Base-by-base conservation (phyloP, 2,797 vertebrate genomes). In the Amazona finschi region DNA sequence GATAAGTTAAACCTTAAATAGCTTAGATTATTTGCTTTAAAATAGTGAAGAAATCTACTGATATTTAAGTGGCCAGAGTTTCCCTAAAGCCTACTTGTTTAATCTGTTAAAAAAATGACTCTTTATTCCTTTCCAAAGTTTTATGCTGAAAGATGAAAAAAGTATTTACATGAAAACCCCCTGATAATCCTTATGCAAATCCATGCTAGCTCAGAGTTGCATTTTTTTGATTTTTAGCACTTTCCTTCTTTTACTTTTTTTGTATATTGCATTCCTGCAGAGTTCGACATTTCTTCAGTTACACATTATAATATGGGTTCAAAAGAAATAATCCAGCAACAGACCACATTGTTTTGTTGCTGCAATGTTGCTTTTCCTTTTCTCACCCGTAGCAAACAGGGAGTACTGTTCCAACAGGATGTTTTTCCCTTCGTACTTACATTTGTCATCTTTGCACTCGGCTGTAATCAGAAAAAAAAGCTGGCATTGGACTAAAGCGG, bases 401-500 rank as follows among this genome's bases (percentile, higher is more conserved):
- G 90, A 95, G 85, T 85, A 49, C 89, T 96, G 83, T 95, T 96
- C 87, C 89, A 95, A 89, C 93, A 94, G 94, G 94, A 95, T 85
- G 87, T 90, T 95, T 93, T 96, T 39, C 52, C 71, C 85, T 95
- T 90, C 93, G 70, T 95, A 74, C 66, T 89, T 89, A 49, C 21
- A 72, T 93, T 94, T 95, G 82, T 92, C 73, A 87, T 92, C 80
- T 90, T 89, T 95, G 81, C 67, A 28, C 80, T 95, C 2, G 0
- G 52, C 55, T 72, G 80, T 87, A 93, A 94, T 81, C 39, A 94
- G 70, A 52, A 72, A 71, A 88, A 94, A 90, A 86, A 62, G 1
- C 43, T 94, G 91, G 87, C 77, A 0, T 61, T 95, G 5, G 6
- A 41, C 71, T 92, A 47, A 84, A 90, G 88, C 57, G 50, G 30